Conservation (phyloP, 2,113 vertebrate species). For the Arenaria interpres region DNA sequence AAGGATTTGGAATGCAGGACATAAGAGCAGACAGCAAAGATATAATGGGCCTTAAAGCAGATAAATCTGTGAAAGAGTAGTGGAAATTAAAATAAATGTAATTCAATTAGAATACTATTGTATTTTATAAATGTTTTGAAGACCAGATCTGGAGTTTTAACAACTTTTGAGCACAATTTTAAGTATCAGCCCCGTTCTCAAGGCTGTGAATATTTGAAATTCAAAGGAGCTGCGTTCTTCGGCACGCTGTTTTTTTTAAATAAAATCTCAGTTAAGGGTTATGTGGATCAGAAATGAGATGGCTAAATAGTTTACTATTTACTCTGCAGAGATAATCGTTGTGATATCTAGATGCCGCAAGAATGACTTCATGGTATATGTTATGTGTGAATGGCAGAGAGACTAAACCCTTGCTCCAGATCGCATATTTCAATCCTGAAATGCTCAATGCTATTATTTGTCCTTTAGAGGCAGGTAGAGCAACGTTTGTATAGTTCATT, state of each 20-base stretch:
- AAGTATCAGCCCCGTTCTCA: background rate
- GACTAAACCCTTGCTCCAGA: background rate
- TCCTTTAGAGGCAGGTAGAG: background rate
- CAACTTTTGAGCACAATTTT: background rate
- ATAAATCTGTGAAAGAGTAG: background rate
- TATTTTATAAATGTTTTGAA: background rate
- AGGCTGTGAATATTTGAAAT: background rate
- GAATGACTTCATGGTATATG: background rate
- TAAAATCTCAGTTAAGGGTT: background rate
- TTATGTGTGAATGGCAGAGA: background rate
- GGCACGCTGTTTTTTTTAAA: background rate
- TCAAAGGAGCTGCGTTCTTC: background rate
- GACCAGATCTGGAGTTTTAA: background rate
- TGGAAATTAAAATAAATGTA: background rate
- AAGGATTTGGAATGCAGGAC: background rate
- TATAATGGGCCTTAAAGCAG: background rate
- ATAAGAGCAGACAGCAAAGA: background rate
- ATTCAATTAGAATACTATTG: background rate
- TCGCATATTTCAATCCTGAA: background rate
- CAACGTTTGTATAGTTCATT: background rate
- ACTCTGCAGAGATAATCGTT: background rate
- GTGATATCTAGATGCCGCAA: background rate
- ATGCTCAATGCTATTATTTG: background rate
- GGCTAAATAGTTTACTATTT: background rate
- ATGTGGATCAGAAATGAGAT: background rate